Base-by-base conservation (phyloP, 1,140 invertebrate species). In the Microvelia longipes region DNA sequence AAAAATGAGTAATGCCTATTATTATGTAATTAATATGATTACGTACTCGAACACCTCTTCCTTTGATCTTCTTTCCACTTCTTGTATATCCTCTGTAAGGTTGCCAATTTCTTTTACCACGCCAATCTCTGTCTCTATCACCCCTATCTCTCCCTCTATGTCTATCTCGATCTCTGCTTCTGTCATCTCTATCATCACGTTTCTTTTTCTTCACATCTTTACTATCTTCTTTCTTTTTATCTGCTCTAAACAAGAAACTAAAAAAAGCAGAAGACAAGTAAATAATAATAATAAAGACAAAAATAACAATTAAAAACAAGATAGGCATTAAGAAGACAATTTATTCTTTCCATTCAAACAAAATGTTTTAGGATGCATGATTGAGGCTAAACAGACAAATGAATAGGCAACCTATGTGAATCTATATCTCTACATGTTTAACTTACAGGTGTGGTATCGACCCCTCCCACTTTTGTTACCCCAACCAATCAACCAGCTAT, bases 41-140 rank as follows among this genome's bases (percentile, higher is more conserved):
- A 85, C 89, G 87, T 85, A 94, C 92, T 80, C 94, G 90, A 67
- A 90, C 87, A 28, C 93, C 93, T 72, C 93, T 82, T 15, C 93
- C 93, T 80, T 94, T 95, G 63, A 95, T 90, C 73, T 91, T 85
- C 68, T 91, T 83, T 1, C 92, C 91, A 75, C 89, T 91, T 73
- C 88, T 87, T 2, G 83, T 82, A 80, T 87, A 80, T 74, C 84
- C 79, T 76, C 85, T 74, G 75, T 82, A 70, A 25, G 66, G 69
- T 25, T 69, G 68, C 69, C 69, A 72, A n/a, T 70, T 72, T 11
- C 19, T 50, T 50, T 19, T 50, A 13, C 62, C 62, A 13, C 62
- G 15, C 5, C 24, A 5, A 13, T 25, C 24, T 24, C 65, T 30
- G 19, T 29, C 66, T 61, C 29, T 30, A 19, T 60, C 25, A 30